These are phyloP conservation scores for Eulemur macaco DNA, from an alignment of 2,113 vertebrate species.

Conservation along the genomic window DNA sequence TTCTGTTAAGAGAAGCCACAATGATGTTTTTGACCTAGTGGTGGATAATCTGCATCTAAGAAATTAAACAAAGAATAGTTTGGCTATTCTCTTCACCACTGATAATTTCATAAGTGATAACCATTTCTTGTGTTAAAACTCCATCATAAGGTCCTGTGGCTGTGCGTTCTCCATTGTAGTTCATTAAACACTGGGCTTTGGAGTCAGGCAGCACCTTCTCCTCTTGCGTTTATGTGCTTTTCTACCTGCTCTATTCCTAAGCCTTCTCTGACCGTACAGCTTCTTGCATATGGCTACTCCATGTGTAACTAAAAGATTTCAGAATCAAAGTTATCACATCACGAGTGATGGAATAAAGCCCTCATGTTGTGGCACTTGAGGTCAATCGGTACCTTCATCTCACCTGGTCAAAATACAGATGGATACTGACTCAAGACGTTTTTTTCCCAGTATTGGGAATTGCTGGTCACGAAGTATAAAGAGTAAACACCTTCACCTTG, in stretches of 20 bases:
- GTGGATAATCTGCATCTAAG: background rate
- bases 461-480: background rate
- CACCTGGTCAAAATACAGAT: background rate
- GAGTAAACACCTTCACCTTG: too few relatives aligned
- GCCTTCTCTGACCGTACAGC: too few relatives aligned
- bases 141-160: rapidly evolving
- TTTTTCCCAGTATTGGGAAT: background rate
- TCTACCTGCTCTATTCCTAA: too few relatives aligned
- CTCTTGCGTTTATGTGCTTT: rapidly evolving
- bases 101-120: background rate
- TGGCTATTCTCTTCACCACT: background rate
- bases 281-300: rapidly evolving
- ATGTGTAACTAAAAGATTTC: background rate
- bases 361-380: rapidly evolving
- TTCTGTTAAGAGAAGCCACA: background rate
- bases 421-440: background rate
- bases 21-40: background rate
- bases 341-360: background rate
- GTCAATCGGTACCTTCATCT: background rate
- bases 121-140: background rate
- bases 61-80: background rate
- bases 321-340: background rate
- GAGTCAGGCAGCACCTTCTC: background rate
- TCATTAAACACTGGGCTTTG: rapidly evolving
- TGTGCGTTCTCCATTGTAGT: rapidly evolving